Percentiles rank a stretch among this genome's conserved stretches.
These are phyloP conservation scores for Caligus rogercresseyi DNA, from an alignment of 1,140 invertebrate genomes.

Conservation along the genomic window DNA sequence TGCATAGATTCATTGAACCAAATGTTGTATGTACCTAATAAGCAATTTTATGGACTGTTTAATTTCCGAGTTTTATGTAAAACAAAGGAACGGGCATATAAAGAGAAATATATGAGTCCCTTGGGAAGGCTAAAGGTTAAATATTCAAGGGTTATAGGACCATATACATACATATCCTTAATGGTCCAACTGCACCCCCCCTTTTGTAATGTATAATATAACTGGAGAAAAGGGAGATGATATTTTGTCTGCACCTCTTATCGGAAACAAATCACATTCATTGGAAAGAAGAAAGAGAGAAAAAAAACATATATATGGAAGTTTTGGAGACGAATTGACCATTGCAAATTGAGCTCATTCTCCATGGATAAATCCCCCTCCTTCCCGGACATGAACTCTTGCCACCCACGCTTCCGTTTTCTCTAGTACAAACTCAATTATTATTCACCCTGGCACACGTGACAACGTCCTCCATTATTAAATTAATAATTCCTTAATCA, in stretches of 20 bases:
- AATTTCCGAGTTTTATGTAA: too few relatives aligned
- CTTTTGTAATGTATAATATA: background rate
- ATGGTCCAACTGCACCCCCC: background rate
- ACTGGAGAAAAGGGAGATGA: background rate
- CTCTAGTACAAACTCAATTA: too few relatives aligned
- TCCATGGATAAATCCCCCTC: background rate
- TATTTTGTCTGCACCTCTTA: too few relatives aligned
- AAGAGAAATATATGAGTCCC: background rate
- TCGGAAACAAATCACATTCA: slow-evolving; percentile 1
- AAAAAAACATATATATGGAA: too few relatives aligned
- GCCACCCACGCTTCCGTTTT: background rate
- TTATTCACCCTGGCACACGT: background rate
- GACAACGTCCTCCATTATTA: background rate
- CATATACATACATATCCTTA: background rate
- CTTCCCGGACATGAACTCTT: background rate
- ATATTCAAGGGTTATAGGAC: background rate
- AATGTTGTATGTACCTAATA: too few relatives aligned
- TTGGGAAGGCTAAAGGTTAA: background rate
- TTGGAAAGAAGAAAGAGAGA: too few relatives aligned
- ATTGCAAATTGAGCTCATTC: background rate
- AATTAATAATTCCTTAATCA: background rate
- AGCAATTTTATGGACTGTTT: too few relatives aligned
- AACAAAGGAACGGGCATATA: too few relatives aligned
- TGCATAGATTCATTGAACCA: too few relatives aligned
- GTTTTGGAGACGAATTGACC: slow-evolving; percentile 1